Evolutionary conservation across 2,888 invertebrate species (phyloP).

Genomic region (Yponomeuta plumbellus): DNA sequence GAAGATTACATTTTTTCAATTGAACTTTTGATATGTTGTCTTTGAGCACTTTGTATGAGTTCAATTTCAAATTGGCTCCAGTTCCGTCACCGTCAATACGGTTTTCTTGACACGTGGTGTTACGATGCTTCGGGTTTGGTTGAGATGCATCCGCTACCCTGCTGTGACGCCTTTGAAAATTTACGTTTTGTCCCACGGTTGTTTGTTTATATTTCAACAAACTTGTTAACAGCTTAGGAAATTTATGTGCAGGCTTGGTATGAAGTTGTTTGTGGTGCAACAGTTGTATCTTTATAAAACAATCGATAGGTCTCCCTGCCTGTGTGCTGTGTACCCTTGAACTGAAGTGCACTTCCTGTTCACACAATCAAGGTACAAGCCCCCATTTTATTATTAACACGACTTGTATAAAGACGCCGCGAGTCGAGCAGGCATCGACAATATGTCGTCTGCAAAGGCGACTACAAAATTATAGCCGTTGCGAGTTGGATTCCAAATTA

Average conservation of each 20-base stretch:
- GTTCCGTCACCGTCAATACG: background rate
- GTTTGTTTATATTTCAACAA: conserved; percentile 38
- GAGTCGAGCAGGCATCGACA: conserved; percentile 60
- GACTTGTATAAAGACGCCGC: conserved; percentile 54
- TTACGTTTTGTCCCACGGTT: conserved; percentile 66
- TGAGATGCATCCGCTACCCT: conserved; percentile 54
- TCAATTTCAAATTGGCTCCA: background rate
- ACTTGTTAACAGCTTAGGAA: conserved; percentile 1
- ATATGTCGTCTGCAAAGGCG: conserved; percentile 71
- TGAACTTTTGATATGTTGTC: conserved; percentile 9
- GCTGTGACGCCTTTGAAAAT: conserved; percentile 42
- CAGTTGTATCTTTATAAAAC: conserved; percentile 9
- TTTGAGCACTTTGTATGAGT: background rate
- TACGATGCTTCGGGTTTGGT: conserved; percentile 21
- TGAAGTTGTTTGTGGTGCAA: conserved; percentile 7
- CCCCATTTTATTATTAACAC: conserved; percentile 68
- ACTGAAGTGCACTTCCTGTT: conserved; percentile 65
- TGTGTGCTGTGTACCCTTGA: conserved; percentile 38
- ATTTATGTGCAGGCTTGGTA: background rate
- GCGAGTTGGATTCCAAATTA: conserved; percentile 46
- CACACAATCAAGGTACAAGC: conserved; percentile 58
- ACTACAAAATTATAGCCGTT: conserved; percentile 69
- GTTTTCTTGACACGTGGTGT: background rate
- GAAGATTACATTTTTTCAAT: conserved; percentile 18
- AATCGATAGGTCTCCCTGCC: conserved; percentile 15